Evolutionary conservation across 53 echinoderm and acorn worm genomes (phyloP).

Genomic region (Glandiceps talaboti): DNA sequence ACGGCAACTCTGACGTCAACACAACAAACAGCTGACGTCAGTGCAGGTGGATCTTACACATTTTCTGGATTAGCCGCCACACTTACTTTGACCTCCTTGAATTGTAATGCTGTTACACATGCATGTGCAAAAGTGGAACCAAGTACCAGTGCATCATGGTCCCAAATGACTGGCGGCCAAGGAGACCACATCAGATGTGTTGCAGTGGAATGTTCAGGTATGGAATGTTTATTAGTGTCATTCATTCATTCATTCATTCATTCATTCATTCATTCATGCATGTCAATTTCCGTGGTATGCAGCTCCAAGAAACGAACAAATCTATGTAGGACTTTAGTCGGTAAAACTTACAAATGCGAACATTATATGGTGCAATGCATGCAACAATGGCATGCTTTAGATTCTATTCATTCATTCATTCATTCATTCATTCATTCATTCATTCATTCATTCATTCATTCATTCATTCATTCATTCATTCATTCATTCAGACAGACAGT

Average conservation of each 20-base stretch:
- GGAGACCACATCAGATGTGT: not conserved
- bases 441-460: no score
- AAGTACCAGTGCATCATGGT: constrained; percentile 5
- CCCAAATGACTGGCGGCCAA: not conserved
- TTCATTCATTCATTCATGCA: no score
- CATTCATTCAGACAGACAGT: no score
- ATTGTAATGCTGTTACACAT: constrained; percentile 48
- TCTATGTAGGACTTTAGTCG: not conserved
- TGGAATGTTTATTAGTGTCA: no score
- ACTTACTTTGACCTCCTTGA: constrained; percentile 27
- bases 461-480: no score
- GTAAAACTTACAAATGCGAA: not conserved
- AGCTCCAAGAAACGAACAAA: no score
- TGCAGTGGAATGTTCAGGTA: not conserved
- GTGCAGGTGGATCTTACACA: constrained; percentile 30
- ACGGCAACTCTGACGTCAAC: constrained; percentile 17
- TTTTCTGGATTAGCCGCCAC: constrained; percentile 23
- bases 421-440: no score
- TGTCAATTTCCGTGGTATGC: no score
- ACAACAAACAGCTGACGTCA: constrained; percentile 22
- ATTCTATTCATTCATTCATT: no score
- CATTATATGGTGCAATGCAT: not conserved
- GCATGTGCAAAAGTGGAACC: constrained; percentile 33
- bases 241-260: no score
- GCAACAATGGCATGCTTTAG: no score